Conservation (phyloP, 2,113 vertebrate genomes). For the Arizona elegans region DNA sequence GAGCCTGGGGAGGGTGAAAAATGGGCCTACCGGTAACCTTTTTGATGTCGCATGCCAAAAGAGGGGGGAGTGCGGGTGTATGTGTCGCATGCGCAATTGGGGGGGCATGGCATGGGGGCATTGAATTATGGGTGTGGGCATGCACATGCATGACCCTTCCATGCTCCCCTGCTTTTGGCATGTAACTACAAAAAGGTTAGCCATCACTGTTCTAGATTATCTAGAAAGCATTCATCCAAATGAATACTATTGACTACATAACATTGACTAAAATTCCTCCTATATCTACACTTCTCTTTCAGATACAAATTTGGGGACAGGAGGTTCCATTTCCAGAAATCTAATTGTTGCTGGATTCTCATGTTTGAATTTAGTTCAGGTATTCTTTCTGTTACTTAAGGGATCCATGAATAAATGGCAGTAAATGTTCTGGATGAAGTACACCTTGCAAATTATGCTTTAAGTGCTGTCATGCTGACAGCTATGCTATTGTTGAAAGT, state of each 20-base stretch:
- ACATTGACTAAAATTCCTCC: background rate
- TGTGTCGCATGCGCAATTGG: too few relatives aligned
- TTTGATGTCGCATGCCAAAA: too few relatives aligned
- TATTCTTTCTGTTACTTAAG: background rate
- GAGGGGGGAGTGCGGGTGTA: too few relatives aligned
- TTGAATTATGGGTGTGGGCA: too few relatives aligned
- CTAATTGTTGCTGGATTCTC: constrained; percentile 13
- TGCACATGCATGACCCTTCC: too few relatives aligned
- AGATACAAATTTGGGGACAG: background rate
- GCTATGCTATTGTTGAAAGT: background rate
- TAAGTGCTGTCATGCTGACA: background rate
- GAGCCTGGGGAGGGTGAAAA: too few relatives aligned
- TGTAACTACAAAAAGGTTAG: too few relatives aligned
- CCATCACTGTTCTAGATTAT: too few relatives aligned
- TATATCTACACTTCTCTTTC: background rate
- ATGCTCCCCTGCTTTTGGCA: too few relatives aligned
- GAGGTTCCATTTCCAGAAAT: background rate
- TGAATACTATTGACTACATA: background rate
- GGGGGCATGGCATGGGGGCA: too few relatives aligned
- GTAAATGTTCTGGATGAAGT: constrained; percentile 15
- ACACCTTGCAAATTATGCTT: background rate
- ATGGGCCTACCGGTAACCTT: too few relatives aligned
- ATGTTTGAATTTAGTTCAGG: background rate
- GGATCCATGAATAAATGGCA: background rate
- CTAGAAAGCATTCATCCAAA: background rate